Conservation (phyloP, 2,797 vertebrate genomes). For the Galago senegalensis region DNA sequence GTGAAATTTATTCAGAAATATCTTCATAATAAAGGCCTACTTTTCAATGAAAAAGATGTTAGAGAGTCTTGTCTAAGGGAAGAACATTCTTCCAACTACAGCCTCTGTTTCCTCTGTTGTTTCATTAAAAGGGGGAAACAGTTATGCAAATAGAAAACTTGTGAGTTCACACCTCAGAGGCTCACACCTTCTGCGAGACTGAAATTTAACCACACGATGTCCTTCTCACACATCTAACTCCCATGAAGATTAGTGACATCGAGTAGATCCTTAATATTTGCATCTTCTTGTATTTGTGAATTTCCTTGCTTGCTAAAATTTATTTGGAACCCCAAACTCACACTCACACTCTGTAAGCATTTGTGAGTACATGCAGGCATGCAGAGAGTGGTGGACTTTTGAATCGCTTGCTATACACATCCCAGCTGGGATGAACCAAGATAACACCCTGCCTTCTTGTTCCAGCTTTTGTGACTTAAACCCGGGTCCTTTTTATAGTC, state of each 20-base stretch:
- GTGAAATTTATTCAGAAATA: not conserved
- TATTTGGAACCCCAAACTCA: not conserved
- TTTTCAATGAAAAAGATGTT: not conserved
- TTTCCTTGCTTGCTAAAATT: not conserved
- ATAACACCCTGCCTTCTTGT: not conserved
- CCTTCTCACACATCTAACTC: not conserved
- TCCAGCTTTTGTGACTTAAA: not conserved
- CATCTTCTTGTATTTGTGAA: not conserved
- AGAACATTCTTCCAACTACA: not conserved
- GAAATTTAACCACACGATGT: not conserved
- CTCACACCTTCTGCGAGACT: not conserved
- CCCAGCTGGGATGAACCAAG: not conserved
- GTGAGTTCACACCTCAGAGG: not conserved
- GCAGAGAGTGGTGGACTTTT: not conserved
- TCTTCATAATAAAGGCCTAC: not conserved
- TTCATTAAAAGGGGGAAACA: not conserved
- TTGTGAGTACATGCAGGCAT: not conserved
- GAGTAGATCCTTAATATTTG: not conserved
- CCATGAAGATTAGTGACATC: not conserved
- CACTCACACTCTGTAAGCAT: not conserved
- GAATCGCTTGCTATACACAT: not conserved
- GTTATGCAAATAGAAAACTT: not conserved
- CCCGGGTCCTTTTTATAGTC: fast-evolving
- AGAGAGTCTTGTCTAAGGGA: not conserved
- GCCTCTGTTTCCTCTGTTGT: no score